These are phyloP conservation scores for Hyphantria cunea DNA, from an alignment of 1,140 invertebrate species.

Conservation along the genomic window DNA sequence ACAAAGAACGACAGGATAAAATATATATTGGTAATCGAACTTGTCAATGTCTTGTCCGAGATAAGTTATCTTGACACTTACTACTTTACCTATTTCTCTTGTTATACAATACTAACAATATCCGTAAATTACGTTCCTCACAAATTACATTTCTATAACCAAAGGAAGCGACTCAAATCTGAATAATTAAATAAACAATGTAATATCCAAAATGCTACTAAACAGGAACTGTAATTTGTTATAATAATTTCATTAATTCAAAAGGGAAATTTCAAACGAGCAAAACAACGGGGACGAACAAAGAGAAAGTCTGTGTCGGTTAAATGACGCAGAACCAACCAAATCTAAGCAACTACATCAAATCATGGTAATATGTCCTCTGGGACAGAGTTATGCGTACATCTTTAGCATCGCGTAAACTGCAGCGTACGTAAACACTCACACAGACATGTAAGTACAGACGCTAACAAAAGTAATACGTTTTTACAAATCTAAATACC, in stretches of 20 bases:
- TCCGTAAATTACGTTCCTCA: too few species aligned
- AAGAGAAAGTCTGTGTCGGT: constrained; percentile 5
- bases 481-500: too few species aligned
- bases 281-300: neutral
- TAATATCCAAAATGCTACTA: neutral
- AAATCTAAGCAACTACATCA: constrained; percentile 20
- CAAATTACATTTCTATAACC: too few species aligned
- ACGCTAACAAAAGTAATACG: neutral
- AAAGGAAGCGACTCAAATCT: too few species aligned
- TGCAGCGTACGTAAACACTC: constrained; percentile 1
- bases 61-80: too few species aligned
- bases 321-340: constrained; percentile 27
- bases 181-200: too few species aligned
- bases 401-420: constrained; percentile 7
- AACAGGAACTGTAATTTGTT: constrained; percentile 16
- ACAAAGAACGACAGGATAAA: neutral
- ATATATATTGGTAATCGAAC: neutral
- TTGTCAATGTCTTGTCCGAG: too few species aligned
- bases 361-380: constrained; percentile 13
- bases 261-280: constrained; percentile 9
- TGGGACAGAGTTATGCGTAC: constrained; percentile 19
- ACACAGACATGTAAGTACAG: neutral
- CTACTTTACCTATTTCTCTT: too few species aligned
- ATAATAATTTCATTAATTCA: constrained; percentile 22
- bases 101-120: too few species aligned